Evolutionary conservation across 2,888 invertebrate species (phyloP), one percentile per base, ranked within the genome.

Genomic region (Chirona hameri): DNA sequence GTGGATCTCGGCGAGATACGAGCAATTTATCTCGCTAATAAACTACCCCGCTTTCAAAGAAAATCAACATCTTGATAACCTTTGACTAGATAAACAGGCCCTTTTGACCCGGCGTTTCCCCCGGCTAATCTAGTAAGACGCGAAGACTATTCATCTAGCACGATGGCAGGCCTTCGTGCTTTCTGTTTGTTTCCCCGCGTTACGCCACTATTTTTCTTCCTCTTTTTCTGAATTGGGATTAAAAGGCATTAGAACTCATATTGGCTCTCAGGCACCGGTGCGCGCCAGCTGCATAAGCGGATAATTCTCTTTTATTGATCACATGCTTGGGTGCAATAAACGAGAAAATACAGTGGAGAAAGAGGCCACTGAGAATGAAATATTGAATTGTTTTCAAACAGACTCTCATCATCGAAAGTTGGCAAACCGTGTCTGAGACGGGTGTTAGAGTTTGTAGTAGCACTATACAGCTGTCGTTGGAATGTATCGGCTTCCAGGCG

Each of bases 31-130:
- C 72, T 14, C 10, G 31, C 24, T 46, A 76, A 76, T 46, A 76
- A 76, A 76, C 46, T 46, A 46, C 31, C 76, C 18, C 24, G 2
- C 39, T 76, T 21, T 76, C 76, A 39, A 46, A 24, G 76, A 31
- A 76, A 76, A 76, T 76, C 76, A 76, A 76, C 76, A 46, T 76
- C 76, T 76, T 76, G 76, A 76, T 76, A 76, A 76, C 76, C 76
- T 76, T 46, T 76, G 76, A 46, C 76, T 76, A 9, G 46, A 76
- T 76, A 76, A 76, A 76, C 76, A 76, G 76, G 24, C 0, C 46
- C 24, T 24, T 7, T 10, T 24, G 46, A 46, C 76, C 39, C 39
- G 14, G 24, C 76, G 76, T 46, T 76, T 72, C 31, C 24, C 31
- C 24, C 21, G 5, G 76, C 18, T 76, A 76, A 76, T 76, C 76